Conservation (phyloP, 2,797 vertebrate genomes). For the Australoheros facetus region DNA sequence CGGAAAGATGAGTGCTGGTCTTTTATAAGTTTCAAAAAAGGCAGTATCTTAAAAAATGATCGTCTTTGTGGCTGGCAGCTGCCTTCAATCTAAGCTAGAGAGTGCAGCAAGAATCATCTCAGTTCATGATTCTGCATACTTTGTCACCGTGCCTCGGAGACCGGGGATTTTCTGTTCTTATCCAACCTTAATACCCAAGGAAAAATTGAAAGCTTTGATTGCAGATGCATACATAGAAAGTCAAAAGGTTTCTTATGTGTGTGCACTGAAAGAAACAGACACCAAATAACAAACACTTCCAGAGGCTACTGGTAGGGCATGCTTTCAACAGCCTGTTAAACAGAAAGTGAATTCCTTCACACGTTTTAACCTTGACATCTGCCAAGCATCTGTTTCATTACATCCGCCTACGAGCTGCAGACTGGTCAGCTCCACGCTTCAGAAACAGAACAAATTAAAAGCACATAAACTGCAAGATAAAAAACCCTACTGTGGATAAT, state of each 20-base stretch:
- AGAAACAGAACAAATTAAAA: slow-evolving; percentile 50
- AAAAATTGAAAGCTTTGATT: slow-evolving; percentile 30
- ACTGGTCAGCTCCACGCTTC: slow-evolving; percentile 37
- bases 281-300: slow-evolving; percentile 6
- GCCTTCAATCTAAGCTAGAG: slow-evolving; percentile 35
- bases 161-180: slow-evolving; percentile 11
- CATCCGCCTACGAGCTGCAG: slow-evolving; percentile 27
- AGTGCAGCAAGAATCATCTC: slow-evolving; percentile 33
- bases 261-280: background rate
- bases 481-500: slow-evolving; percentile 41
- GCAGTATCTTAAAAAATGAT: slow-evolving; percentile 60
- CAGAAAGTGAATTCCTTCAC: slow-evolving; percentile 53
- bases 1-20: slow-evolving; percentile 41
- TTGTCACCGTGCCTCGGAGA: slow-evolving; percentile 15
- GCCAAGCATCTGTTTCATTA: slow-evolving; percentile 59
- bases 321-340: slow-evolving; percentile 58
- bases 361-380: slow-evolving; percentile 65
- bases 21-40: slow-evolving; percentile 55
- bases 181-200: slow-evolving; percentile 25
- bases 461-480: slow-evolving; percentile 46
- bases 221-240: slow-evolving; percentile 11
- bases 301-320: slow-evolving; percentile 40
- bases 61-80: slow-evolving; percentile 44
- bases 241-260: background rate
- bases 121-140: slow-evolving; percentile 33